Conservation (phyloP, 2,113 vertebrate species). For the Nothoprocta pentlandii region DNA sequence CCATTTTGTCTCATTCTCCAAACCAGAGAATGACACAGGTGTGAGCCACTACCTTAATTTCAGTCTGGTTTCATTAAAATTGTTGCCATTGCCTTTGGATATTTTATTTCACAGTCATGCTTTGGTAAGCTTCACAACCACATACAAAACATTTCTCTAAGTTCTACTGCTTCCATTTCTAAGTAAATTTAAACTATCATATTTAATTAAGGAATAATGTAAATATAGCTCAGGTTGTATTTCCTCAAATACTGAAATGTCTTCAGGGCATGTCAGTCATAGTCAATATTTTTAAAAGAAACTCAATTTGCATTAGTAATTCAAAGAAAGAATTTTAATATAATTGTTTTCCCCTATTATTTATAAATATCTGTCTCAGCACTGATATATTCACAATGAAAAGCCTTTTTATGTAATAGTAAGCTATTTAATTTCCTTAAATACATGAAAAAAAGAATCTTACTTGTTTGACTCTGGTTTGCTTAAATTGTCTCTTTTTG, state of each 20-base stretch:
- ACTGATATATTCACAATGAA: not conserved
- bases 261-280: not conserved
- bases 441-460: not conserved
- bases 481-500: not conserved
- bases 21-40: not conserved
- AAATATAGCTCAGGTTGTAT: not conserved
- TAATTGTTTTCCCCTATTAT: not conserved
- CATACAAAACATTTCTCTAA: not conserved
- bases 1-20: not conserved
- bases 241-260: not conserved
- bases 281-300: not conserved
- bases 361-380: not conserved
- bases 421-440: not conserved
- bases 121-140: not conserved
- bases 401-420: not conserved
- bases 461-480: not conserved
- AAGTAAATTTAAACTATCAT: not conserved
- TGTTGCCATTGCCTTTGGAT: not conserved
- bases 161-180: not conserved
- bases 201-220: not conserved
- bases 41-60: not conserved
- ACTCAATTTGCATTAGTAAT: not conserved
- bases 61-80: not conserved
- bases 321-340: not conserved
- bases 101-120: not conserved